A percentile compares a stretch with the other conserved stretches of the same genome.
Evolutionary conservation across 2,113 vertebrate species (phyloP).

Genomic region (Ia io): DNA sequence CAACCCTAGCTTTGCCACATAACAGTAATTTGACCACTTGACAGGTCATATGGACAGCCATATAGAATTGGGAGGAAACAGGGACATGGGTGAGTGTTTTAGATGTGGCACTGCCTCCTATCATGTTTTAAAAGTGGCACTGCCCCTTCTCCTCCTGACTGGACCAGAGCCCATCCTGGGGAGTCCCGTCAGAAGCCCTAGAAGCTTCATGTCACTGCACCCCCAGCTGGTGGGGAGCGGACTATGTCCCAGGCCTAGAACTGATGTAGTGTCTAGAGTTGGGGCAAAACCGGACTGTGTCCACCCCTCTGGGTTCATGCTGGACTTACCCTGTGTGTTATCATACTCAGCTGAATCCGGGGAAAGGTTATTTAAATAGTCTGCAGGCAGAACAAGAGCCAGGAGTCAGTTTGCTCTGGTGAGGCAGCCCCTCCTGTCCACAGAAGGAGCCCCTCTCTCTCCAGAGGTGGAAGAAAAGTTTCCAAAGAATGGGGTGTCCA

Average conservation of each 20-base stretch:
- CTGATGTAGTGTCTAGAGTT: not conserved
- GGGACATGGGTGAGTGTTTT: not conserved
- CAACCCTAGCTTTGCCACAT: not conserved
- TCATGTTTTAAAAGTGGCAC: not conserved
- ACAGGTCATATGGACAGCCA: not conserved
- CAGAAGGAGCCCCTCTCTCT: not conserved
- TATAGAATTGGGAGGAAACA: not conserved
- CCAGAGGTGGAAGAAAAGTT: not conserved
- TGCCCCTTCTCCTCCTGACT: not conserved
- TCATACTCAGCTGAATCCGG: conserved; percentile 96
- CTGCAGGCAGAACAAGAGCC: conserved; percentile 80
- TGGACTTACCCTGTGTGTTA: conserved; percentile 92
- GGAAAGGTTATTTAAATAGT: conserved; percentile 98
- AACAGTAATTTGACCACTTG: not conserved
- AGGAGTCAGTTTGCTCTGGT: not conserved
- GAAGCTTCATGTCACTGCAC: not conserved
- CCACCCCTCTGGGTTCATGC: accelerated
- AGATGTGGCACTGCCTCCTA: not conserved
- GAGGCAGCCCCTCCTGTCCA: not conserved
- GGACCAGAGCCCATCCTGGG: not conserved
- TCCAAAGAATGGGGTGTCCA: not conserved
- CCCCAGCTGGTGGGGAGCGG: not conserved
- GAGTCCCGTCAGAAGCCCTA: not conserved
- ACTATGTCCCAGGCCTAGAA: not conserved
- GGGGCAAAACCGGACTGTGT: accelerated